These are phyloP conservation scores for Scaptomyza cyrtandrae DNA, from an alignment of 2,888 invertebrate genomes.

Conservation along the genomic window DNA sequence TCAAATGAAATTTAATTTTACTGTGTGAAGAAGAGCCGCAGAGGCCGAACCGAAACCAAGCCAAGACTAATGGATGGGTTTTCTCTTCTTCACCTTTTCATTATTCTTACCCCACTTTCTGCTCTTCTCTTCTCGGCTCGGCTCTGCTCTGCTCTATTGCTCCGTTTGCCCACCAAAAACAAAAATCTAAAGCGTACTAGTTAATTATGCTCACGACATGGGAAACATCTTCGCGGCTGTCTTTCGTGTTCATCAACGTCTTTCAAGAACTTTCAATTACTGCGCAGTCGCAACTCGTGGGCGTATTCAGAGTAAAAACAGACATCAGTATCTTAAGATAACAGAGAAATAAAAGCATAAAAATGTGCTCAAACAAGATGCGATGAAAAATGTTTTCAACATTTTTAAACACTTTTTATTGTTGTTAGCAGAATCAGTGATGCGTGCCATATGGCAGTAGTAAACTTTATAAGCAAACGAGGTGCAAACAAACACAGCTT, in stretches of 20 bases:
- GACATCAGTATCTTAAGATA: slow-evolving; percentile 13
- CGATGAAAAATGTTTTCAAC: slow-evolving; percentile 21
- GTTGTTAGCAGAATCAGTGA: slow-evolving; percentile 26
- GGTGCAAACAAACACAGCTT: slow-evolving; percentile 2
- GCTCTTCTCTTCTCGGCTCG: slow-evolving; percentile 50
- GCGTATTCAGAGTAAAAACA: slow-evolving; percentile 32
- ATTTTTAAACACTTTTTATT: slow-evolving; percentile 10
- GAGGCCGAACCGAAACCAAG: slow-evolving; percentile 4
- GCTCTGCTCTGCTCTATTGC: slow-evolving; percentile 1
- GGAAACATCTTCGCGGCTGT: slow-evolving; percentile 46
- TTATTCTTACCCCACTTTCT: slow-evolving; percentile 60
- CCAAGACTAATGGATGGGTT: slow-evolving; percentile 27
- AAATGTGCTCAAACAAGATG: slow-evolving; percentile 39
- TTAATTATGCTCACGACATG: slow-evolving; percentile 70
- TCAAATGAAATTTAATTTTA: slow-evolving; percentile 77
- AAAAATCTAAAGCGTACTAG: slow-evolving; percentile 29
- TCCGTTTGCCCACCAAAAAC: slow-evolving; percentile 8
- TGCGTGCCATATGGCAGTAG: slow-evolving; percentile 38
- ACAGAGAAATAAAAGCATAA: slow-evolving; percentile 21
- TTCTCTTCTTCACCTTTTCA: slow-evolving; percentile 22
- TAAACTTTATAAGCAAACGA: slow-evolving; percentile 19
- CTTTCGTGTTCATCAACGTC: slow-evolving; percentile 14
- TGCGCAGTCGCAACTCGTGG: slow-evolving; percentile 30
- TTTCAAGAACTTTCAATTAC: slow-evolving; percentile 50
- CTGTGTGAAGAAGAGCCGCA: slow-evolving; percentile 57